Base-by-base conservation (phyloP, 2,113 vertebrate genomes). In the Phasianus colchicus region DNA sequence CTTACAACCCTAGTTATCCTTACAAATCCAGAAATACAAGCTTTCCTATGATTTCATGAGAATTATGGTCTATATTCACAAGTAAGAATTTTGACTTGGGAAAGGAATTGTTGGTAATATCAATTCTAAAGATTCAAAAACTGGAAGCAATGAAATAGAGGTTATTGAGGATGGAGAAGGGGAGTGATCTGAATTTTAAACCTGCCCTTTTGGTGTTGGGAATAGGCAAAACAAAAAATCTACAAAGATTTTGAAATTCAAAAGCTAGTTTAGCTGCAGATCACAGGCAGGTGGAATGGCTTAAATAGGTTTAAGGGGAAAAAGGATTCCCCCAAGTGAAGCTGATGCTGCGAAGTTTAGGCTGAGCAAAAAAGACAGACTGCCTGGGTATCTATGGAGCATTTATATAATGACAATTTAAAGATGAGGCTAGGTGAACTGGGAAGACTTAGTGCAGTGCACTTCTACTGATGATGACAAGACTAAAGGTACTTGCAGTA, bases 381-480 rank as follows among this genome's bases (percentile, higher is more conserved):
- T 65, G 30, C 3, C 7, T 20, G 11, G 18, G 0, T 64, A 10
- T 57, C 48, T 38, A 2, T 50, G 54, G 12, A 12, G 1, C 48
- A 5, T 91, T 74, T 87, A 14, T 57, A 2, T 29, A n/a, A 32
- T 3, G 13, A 15, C n/a, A 74, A 8, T 10, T 38, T 21, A 16
- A 40, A 76, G 29, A 3, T 70, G 71, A 42, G 21, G 9, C 9
- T 32, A 45, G 27, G 16, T 57, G 30, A 66, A 14, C 19, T 13
- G 11, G 9, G 22, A 30, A 16, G 15, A 13, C 38, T 58, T 74
- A 42, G 21, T 45, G 66, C 30, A 74, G 10, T 32, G 6, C 5
- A 0, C 30, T 4, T 81, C 42, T 81, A 9, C 50, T 47, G 50
- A 5, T 60, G 25, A 19, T 71, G 30, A 24, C 6, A 40, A 75